These are phyloP conservation scores for Esox masquinongy DNA, from an alignment of 2,797 vertebrate species.

Conservation along the genomic window DNA sequence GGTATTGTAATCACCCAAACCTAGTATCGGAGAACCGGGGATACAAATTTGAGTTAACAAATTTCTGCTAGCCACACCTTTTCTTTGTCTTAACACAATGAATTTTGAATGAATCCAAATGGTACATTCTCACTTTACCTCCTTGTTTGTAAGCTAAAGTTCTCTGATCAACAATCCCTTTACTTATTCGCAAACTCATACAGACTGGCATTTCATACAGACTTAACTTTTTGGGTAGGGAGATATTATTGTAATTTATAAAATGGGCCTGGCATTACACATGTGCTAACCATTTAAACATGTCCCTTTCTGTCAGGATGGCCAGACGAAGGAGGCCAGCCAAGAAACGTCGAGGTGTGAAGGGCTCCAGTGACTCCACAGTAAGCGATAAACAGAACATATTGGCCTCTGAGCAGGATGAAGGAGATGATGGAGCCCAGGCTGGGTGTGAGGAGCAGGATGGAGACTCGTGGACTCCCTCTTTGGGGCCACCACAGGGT, in stretches of 20 bases:
- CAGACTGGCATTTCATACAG: background rate
- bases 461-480: slow-evolving; percentile 44
- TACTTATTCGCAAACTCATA: background rate
- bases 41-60: too few relatives aligned
- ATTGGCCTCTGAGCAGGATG: slow-evolving; percentile 62
- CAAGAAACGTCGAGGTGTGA: slow-evolving; percentile 85
- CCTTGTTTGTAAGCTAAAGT: background rate
- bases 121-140: background rate
- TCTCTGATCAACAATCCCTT: background rate
- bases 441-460: slow-evolving; percentile 24
- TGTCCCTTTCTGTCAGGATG: slow-evolving; percentile 73
- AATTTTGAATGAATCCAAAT: background rate
- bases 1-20: too few relatives aligned
- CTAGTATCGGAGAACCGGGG: too few relatives aligned
- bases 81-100: background rate
- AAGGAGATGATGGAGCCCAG: slow-evolving; percentile 47
- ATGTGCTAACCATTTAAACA: background rate
- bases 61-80: background rate
- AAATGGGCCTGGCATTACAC: background rate
- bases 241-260: background rate
- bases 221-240: background rate
- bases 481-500: slow-evolving; percentile 32
- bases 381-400: slow-evolving; percentile 55
- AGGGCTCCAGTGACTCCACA: slow-evolving; percentile 74
- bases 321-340: slow-evolving; percentile 84